Evolutionary conservation across 2,888 invertebrate genomes (phyloP), one percentile per base, ranked within the genome.

Genomic region (Hypomecis punctinalis): DNA sequence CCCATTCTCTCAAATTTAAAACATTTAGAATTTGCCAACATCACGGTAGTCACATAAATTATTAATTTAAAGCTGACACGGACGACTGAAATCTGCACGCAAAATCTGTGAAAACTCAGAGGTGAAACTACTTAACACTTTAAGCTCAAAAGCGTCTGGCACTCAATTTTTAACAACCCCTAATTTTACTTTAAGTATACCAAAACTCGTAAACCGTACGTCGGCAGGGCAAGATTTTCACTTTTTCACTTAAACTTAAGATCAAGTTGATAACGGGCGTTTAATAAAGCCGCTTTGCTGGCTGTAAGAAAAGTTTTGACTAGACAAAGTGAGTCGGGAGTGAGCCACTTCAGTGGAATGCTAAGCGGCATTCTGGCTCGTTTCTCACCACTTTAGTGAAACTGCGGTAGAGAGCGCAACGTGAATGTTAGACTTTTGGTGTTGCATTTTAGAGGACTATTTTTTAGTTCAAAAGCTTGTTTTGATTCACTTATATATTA

Each of bases 221-320:
- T 43, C 35, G 46, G 49, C 52, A 52, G 9, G 59, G 43, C 60
- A 63, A 72, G 70, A 69, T 69, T 72, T 67, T 64, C 61, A 67
- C 67, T 72, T 72, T 72, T 72, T 71, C 71, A 72, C 71, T 72
- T 70, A 72, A 70, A 72, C 71, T 72, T 70, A 72, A 70, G 70
- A 71, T 67, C 62, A 69, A 71, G 68, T 74, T 74, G 67, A 72
- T 72, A 70, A 58, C 68, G 63, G 69, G 66, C 70, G 74, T 78
- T 82, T 83, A 82, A 81, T 82, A 83, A 81, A 82, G 78, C 78
- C 71, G 70, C 74, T 70, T 68, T 72, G 66, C 71, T 69, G 71
- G 73, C 69, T 71, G 74, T 74, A 56, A 64, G 72, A 70, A 77
- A 85, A 85, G 77, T 84, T 87, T 81, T 70, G 70, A 77, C 76